Evolutionary conservation across 2,797 vertebrate genomes (phyloP).

Genomic region (Pseudomugil tenellus): DNA sequence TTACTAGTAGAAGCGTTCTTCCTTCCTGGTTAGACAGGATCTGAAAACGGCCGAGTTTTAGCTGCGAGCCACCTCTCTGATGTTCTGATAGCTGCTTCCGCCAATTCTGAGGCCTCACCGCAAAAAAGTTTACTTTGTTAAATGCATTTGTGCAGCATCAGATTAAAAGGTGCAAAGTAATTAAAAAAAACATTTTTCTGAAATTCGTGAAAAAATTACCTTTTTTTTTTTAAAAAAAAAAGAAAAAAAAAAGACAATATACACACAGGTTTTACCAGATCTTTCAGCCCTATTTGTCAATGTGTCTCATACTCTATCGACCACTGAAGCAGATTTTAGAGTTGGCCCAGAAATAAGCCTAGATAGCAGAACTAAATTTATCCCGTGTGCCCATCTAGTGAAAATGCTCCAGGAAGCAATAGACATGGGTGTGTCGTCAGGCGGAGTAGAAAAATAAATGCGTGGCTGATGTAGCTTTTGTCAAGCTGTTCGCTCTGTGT

Average conservation of each 20-base stretch:
- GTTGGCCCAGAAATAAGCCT: constrained; percentile 25
- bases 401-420: constrained; percentile 13
- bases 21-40: not conserved
- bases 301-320: constrained; percentile 18
- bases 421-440: constrained; percentile 23
- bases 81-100: not conserved
- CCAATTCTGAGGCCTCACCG: not conserved
- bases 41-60: not conserved
- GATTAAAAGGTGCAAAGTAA: too few relatives aligned
- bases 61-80: not conserved
- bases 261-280: not conserved
- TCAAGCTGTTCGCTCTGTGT: constrained; percentile 50
- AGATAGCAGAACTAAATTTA: constrained; percentile 26
- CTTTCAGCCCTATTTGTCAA: not conserved
- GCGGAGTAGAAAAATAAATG: constrained; percentile 26
- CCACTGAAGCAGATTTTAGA: constrained; percentile 18
- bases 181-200: too few relatives aligned
- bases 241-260: too few relatives aligned
- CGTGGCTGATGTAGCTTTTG: constrained; percentile 48
- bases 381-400: constrained; percentile 29
- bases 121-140: not conserved
- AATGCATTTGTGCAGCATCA: not conserved
- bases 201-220: too few relatives aligned
- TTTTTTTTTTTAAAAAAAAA: too few relatives aligned
- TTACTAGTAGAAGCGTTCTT: not conserved